Conservation (phyloP, 2,888 invertebrate species). For the Icerya purchasi region DNA sequence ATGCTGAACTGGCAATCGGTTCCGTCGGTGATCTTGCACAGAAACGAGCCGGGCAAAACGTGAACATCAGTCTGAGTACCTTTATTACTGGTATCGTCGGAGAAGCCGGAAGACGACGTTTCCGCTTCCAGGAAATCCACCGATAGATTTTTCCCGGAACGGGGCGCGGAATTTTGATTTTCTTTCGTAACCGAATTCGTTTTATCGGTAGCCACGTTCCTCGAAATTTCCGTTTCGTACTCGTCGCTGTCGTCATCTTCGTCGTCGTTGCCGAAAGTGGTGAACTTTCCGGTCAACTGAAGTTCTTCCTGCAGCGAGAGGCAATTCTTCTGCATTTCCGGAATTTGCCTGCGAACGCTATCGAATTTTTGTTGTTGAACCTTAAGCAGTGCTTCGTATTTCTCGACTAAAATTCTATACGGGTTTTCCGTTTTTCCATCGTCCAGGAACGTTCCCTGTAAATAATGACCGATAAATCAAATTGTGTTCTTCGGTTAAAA, state of each 20-base stretch:
- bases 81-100: constrained; percentile 65
- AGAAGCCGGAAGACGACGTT: constrained; percentile 63
- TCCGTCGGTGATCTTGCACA: constrained; percentile 66
- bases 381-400: constrained; percentile 53
- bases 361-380: constrained; percentile 14
- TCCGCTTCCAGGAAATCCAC: constrained; percentile 31
- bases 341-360: neutral
- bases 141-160: constrained; percentile 31
- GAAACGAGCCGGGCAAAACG: constrained; percentile 47
- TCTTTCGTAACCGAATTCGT: constrained; percentile 43
- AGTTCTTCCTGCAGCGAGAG: constrained; percentile 46
- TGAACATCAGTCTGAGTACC: constrained; percentile 58
- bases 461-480: neutral
- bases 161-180: constrained; percentile 25
- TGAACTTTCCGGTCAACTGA: constrained; percentile 30
- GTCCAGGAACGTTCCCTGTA: neutral
- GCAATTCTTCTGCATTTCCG: constrained; percentile 20
- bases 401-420: constrained; percentile 50
- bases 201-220: neutral
- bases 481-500: constrained; percentile 2
- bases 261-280: constrained; percentile 43
- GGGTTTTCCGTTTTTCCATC: constrained; percentile 17
- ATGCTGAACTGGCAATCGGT: constrained; percentile 70
- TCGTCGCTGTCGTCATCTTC: constrained; percentile 7
- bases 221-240: neutral